These are phyloP conservation scores for Tanaodytes sp. DNA, from an alignment of 2,888 invertebrate species.

Conservation along the genomic window DNA sequence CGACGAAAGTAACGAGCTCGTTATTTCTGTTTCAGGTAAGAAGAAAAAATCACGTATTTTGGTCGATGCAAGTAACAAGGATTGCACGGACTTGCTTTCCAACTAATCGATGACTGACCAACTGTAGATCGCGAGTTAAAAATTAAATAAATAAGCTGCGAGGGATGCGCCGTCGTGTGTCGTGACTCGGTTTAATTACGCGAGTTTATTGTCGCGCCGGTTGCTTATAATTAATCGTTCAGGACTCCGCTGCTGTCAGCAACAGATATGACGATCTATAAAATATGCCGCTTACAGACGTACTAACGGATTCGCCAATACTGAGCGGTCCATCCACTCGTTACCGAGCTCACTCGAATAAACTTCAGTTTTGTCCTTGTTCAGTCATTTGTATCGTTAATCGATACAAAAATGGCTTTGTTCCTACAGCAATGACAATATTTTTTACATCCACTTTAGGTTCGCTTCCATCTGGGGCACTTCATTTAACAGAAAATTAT, in stretches of 20 bases:
- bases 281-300: constrained; percentile 68
- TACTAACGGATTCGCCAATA: constrained; percentile 61
- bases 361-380: constrained; percentile 47
- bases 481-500: too few relatives aligned
- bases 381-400: constrained; percentile 36
- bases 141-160: constrained; percentile 39
- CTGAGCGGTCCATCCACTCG: constrained; percentile 45
- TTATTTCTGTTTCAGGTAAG: constrained; percentile 66
- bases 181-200: constrained; percentile 64
- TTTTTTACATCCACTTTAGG: too few relatives aligned
- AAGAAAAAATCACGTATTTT: constrained; percentile 51
- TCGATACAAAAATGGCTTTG: too few relatives aligned
- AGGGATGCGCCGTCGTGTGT: constrained; percentile 10
- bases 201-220: constrained; percentile 66
- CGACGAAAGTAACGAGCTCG: constrained; percentile 59
- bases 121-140: constrained; percentile 33
- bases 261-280: constrained; percentile 71
- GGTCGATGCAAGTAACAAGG: constrained; percentile 46
- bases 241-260: constrained; percentile 65
- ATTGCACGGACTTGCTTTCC: constrained; percentile 42
- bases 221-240: constrained; percentile 71
- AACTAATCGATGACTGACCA: constrained; percentile 47
- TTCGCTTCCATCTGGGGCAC: too few relatives aligned
- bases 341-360: constrained; percentile 58
- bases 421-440: too few relatives aligned